Base-by-base conservation (phyloP, 2,888 invertebrate genomes). In the Drosophila testacea region DNA sequence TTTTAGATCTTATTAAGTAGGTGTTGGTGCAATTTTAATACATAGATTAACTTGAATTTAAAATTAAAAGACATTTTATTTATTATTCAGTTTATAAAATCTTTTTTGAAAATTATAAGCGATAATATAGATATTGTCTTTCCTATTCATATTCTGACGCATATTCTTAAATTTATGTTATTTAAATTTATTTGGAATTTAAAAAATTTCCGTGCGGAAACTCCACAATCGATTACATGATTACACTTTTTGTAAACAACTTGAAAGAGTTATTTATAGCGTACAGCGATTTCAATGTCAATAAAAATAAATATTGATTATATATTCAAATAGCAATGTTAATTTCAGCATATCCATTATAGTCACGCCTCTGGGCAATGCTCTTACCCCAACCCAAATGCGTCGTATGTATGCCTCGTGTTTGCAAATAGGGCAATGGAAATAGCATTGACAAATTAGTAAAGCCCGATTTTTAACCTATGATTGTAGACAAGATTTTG, bases 311-410 rank as follows among this genome's bases (percentile, higher is more conserved):
- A 61, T 13, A 62, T 48, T 47, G 57, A 47, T 77, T 81, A 63
- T 44, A 16, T 39, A 77, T 77, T 64, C 78, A 67, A 46, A 52
- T 42, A 41, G 67, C 73, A 80, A 71, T 80, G 80, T 73, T 87
- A 84, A 87, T 82, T 80, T 42, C 9, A 57, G 50, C 78, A 82
- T 84, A 87, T 73, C 28, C 36, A 84, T 36, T 28, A 60, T 30
- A 52, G 73, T 82, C 84, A 84, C 83, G 88, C 36, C 36, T 52
- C 55, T 64, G 64, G 62, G 42, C 73, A 67, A 62, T 64, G 62
- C 63, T 62, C 73, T 61, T 70, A n/a, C 36, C 38, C 32, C 41
- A 52, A 36, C 2, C 54, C 61, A 73, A 48, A 68, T 41, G 47
- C 48, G 44, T 56, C 28, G 51, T 22, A 38, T 60, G 51, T 22